Evolutionary conservation across 2,797 vertebrate genomes (phyloP), one percentile per base, ranked within the genome.

Genomic region (Moxostoma hubbsi): DNA sequence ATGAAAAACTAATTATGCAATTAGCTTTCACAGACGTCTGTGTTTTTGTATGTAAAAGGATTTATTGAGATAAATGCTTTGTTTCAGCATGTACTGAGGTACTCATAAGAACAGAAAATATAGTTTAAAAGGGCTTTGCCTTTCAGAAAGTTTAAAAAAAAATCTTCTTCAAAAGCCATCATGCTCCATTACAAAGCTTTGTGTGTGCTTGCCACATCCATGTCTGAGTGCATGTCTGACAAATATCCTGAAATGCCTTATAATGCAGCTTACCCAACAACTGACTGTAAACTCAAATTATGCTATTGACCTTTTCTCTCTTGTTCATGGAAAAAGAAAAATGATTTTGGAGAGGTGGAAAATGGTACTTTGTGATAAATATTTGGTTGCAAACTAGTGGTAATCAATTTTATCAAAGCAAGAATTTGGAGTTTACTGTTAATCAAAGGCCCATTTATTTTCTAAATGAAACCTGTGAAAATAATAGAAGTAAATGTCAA

Each of bases 251-350:
- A 10, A 12, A 63, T 18, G 16, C 15, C 16, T 15, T 57, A 16
- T 36, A 63, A 63, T 63, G 7, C 12, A 63, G 12, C 12, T 45
- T 63, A 12, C 36, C 6, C 11, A 58, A 58, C 55, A 45, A 63
- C 59, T 43, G 24, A 24, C 24, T 24, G 24, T 24, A 24, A 24
- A 24, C 24, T 24, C 24, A 24, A 24, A 24, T 24, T 24, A 12
- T 59, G 15, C 13, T 55, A 13, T 59, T 72, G 15, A 59, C 45
- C 46, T 59, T 70, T 70, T 55, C 18, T 53, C 55, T 70, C 24
- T 70, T 36, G 55, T 70, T 16, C n/a, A 70, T 70, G 66, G 53
- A 69, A 54, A 71, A 54, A 71, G 24, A 24, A 24, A 24, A 24
- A 24, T 24, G 1, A 24, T 24, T 24, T 24, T 1, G 24, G 24